Conservation (phyloP, 2,113 vertebrate genomes). For the Caracal caracal region DNA sequence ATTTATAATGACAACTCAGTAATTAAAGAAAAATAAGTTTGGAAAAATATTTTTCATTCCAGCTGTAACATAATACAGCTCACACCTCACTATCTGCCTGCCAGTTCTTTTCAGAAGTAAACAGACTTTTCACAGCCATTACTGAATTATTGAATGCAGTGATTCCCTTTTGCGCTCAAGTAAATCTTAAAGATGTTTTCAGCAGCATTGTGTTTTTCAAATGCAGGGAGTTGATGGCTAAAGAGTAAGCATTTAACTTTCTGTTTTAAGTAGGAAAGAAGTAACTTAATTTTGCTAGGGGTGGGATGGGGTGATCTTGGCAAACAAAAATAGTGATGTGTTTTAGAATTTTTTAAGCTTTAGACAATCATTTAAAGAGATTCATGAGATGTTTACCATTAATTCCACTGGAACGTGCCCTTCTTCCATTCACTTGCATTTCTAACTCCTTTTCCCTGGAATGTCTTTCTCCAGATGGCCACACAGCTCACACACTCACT, state of each 20-base stretch:
- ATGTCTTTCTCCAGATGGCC: neutral
- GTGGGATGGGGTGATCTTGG: neutral
- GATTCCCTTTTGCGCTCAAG: neutral
- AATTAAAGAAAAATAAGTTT: constrained; percentile 10
- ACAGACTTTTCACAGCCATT: neutral
- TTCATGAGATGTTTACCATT: neutral
- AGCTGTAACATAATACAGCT: neutral
- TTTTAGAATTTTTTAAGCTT: constrained; percentile 26
- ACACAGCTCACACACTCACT: neutral
- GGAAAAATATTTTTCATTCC: neutral
- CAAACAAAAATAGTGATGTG: constrained; percentile 21
- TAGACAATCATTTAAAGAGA: neutral
- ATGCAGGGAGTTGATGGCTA: neutral
- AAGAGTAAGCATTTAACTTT: constrained; percentile 41
- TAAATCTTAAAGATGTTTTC: neutral
- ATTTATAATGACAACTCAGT: neutral
- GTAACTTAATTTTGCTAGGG: constrained; percentile 15
- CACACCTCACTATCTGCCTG: neutral
- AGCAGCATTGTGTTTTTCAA: neutral
- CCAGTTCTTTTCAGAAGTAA: neutral
- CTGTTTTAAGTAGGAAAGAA: neutral
- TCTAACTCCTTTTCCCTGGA: constrained; percentile 13
- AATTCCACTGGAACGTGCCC: neutral
- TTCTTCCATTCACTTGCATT: neutral
- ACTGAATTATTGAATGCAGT: neutral